Conservation (phyloP, 1,140 invertebrate genomes). For the Pararge aegeria region DNA sequence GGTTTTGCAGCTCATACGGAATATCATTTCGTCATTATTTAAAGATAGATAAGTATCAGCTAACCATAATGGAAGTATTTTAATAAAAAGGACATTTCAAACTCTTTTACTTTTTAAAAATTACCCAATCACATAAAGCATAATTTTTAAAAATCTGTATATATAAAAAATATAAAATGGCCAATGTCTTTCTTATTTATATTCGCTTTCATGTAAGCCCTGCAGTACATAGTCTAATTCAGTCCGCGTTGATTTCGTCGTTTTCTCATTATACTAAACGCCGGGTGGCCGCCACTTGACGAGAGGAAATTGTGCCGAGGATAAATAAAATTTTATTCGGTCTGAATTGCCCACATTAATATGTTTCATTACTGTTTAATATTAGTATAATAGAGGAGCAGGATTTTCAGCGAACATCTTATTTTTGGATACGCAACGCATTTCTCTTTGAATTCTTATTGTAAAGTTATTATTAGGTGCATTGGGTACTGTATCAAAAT, state of each 20-base stretch:
- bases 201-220: conserved; percentile 48
- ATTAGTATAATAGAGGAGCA: conserved; percentile 28
- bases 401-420: conserved; percentile 28
- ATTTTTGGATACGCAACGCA: background rate
- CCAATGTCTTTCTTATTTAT: too few relatives aligned
- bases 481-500: too few relatives aligned
- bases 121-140: too few relatives aligned
- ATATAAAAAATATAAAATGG: too few relatives aligned
- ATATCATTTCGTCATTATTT: too few relatives aligned
- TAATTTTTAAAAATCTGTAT: too few relatives aligned
- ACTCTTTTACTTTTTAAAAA: too few relatives aligned
- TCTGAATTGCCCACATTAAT: conserved; percentile 65
- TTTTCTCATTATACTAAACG: conserved; percentile 70
- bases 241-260: conserved; percentile 65
- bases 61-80: too few relatives aligned
- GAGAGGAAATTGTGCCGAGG: conserved; percentile 70
- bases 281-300: conserved; percentile 73
- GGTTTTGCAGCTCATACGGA: too few relatives aligned
- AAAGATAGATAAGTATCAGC: too few relatives aligned
- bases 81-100: too few relatives aligned
- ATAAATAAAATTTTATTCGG: conserved; percentile 73
- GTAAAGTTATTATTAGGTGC: too few relatives aligned
- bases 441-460: background rate
- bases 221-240: conserved; percentile 62
- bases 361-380: conserved; percentile 55